Evolutionary conservation across 2,888 invertebrate genomes (phyloP).

Genomic region (Tetranychus truncatus): DNA sequence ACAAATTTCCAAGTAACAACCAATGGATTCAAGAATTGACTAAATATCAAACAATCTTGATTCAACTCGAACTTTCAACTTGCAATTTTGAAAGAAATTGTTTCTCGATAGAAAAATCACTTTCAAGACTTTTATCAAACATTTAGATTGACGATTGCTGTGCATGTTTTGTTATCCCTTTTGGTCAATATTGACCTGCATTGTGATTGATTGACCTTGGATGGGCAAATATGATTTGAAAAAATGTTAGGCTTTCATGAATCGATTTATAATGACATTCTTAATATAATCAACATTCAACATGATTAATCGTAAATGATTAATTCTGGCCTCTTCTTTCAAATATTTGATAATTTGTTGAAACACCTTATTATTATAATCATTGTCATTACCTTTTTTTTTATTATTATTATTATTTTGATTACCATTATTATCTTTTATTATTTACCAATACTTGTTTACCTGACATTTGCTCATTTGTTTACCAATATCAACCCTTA

Average conservation of each 20-base stretch:
- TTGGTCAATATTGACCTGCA: background rate
- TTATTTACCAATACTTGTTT: too few relatives aligned
- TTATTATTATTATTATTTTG: background rate
- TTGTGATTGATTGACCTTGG: background rate
- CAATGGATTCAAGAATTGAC: too few relatives aligned
- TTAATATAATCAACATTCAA: background rate
- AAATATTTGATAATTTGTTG: background rate
- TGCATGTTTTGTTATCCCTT: too few relatives aligned
- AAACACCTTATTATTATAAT: background rate
- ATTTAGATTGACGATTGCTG: too few relatives aligned
- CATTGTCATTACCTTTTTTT: background rate
- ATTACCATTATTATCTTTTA: background rate
- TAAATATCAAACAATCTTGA: too few relatives aligned
- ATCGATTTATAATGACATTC: background rate
- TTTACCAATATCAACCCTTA: too few relatives aligned
- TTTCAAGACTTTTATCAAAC: too few relatives aligned
- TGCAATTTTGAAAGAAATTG: too few relatives aligned
- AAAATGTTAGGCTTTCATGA: background rate
- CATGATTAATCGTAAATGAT: background rate
- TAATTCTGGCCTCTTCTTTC: background rate
- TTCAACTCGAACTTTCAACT: too few relatives aligned
- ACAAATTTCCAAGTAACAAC: too few relatives aligned
- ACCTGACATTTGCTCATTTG: too few relatives aligned
- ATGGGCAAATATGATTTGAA: background rate
- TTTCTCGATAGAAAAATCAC: too few relatives aligned